Conservation (phyloP, 1,140 invertebrate genomes). For the Drosophila parabipectinata region DNA sequence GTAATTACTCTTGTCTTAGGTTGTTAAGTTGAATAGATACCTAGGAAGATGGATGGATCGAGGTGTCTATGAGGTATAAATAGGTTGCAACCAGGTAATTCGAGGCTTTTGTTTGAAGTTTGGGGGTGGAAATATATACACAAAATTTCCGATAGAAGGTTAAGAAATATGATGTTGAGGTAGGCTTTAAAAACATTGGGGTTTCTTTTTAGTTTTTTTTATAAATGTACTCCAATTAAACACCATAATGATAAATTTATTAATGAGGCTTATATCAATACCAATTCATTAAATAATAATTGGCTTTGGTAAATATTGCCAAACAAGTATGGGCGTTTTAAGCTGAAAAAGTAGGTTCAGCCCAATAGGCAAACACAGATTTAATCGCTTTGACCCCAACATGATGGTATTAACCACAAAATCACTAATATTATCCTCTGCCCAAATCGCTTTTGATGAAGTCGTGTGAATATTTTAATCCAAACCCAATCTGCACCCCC, state of each 20-base stretch:
- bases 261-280: neutral
- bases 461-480: slow-evolving; percentile 44
- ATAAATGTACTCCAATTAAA: too few species aligned
- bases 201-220: too few species aligned
- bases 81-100: slow-evolving; percentile 21
- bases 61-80: slow-evolving; percentile 5
- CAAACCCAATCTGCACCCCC: slow-evolving; percentile 23
- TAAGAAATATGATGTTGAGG: slow-evolving; percentile 2
- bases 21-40: slow-evolving; percentile 46
- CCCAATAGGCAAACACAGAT: neutral
- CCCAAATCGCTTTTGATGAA: slow-evolving; percentile 27
- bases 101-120: slow-evolving; percentile 5
- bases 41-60: slow-evolving; percentile 37
- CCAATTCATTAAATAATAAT: neutral
- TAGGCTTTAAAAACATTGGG: neutral
- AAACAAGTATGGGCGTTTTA: neutral
- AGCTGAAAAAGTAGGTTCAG: neutral
- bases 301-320: too few species aligned
- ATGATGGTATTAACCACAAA: slow-evolving; percentile 15
- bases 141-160: neutral
- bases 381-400: slow-evolving; percentile 14
- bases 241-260: too few species aligned
- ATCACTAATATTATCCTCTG: slow-evolving; percentile 7
- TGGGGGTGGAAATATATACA: neutral
- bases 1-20: slow-evolving; percentile 76